These are phyloP conservation scores for Heliconius aoede DNA, from an alignment of 2,888 invertebrate species.

Conservation along the genomic window DNA sequence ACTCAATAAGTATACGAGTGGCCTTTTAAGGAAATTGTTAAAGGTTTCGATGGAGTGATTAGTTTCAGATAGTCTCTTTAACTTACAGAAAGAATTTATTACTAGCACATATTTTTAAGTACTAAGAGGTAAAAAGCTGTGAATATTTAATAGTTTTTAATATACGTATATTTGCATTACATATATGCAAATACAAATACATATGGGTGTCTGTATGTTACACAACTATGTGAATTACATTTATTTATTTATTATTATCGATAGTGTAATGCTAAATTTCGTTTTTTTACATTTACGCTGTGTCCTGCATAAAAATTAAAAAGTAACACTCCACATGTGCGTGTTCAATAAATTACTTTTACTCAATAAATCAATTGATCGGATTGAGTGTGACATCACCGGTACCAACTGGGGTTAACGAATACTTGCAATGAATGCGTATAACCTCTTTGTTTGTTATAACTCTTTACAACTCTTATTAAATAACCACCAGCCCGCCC, in stretches of 20 bases:
- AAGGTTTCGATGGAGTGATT: constrained; percentile 26
- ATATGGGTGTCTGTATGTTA: neutral
- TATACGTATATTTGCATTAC: neutral
- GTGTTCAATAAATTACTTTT: constrained; percentile 15
- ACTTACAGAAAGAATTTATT: constrained; percentile 19
- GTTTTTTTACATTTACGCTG: too few species aligned
- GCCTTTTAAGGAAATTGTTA: constrained; percentile 12
- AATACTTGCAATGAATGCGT: constrained; percentile 28
- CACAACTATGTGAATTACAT: neutral
- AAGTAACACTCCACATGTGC: neutral
- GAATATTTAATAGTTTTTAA: neutral
- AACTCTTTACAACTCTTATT: constrained; percentile 14
- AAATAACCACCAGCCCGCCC: constrained; percentile 10
- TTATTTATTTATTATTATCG: neutral
- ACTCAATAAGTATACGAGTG: constrained; percentile 16
- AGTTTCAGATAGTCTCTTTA: constrained; percentile 19
- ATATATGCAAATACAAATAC: neutral
- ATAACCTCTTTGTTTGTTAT: constrained; percentile 33
- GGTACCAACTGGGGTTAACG: constrained; percentile 42
- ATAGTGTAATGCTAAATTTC: too few species aligned
- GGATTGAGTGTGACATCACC: constrained; percentile 45
- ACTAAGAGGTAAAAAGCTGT: constrained; percentile 6
- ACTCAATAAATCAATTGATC: constrained; percentile 44
- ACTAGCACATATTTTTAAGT: constrained; percentile 16
- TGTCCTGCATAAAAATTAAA: too few species aligned